Evolutionary conservation across 1,140 invertebrate species (phyloP), one percentile per base, ranked within the genome.

Genomic region (Brachionus koreanus): DNA sequence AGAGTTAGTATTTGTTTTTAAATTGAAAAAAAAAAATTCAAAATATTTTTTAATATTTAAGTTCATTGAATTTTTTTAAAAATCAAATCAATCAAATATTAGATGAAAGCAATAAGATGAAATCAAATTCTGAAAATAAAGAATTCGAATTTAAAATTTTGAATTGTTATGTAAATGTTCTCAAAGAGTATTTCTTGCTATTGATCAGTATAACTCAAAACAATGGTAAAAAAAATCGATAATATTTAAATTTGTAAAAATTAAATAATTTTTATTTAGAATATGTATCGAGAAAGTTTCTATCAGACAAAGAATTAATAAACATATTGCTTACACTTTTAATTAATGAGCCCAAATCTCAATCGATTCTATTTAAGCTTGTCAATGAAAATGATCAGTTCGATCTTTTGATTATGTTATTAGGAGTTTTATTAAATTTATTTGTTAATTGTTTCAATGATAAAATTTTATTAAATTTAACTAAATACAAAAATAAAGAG

Each of bases 361-460:
- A 37, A 12, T 69, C 65, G 19, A 74, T 74, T 46, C 5, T 74
- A 46, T 46, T 46, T 19, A 46, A 74, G 43, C 33, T 74, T 25
- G 9, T 10, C 3, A 69, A 69, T 16, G 65, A 69, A 42, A 65
- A 57, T 43, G 76, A 57, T 12, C 46, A 79, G 42, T 79, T 79
- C 25, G 76, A 79, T 25, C n/a, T 79, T 10, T 25, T 79, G n/a
- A 43, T 79, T 23, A 79, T 79, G 76, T 19, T 42, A 16, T 43
- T 79, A 25, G 49, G 76, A 23, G 23, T 79, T 29, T 79, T 79
- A 57, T 29, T 79, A 29, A 79, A 79, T 37, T 23, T 79, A 42
- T 42, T 61, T 43, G 69, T 74, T 5, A 74, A 74, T 74, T 74
- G 69, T 29, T 74, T 74, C 19, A 74, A 74, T 25, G 39, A 74